Evolutionary conservation across 2,113 vertebrate genomes (phyloP), one percentile per base, ranked within the genome.

Genomic region (Podilymbus podiceps): DNA sequence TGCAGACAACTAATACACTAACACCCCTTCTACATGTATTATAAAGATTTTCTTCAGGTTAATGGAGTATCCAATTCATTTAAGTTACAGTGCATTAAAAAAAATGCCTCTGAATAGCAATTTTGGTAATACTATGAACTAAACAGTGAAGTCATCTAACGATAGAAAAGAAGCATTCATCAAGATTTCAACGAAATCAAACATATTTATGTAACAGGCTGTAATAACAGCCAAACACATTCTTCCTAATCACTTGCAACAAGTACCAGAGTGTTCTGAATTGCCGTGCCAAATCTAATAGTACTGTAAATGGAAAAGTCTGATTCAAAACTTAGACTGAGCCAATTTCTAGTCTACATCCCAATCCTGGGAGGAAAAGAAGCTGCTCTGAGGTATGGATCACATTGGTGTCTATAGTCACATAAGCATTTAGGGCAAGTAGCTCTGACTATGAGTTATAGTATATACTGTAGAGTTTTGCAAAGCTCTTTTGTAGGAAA

Each of bases 401-500:
- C 87, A 67, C 52, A 52, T 95, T 94, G 93, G 55, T 90, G 82
- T 95, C 96, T 95, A 64, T 85, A 96, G 95, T 89, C 84, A 44
- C 94, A 91, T 84, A 95, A 94, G 72, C 6, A 17, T 89, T 90
- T 84, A 88, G 88, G 90, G 89, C 96, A 95, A 96, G 93, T 66
- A 92, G 80, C 77, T 93, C 90, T 93, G 88, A 92, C 95, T 89
- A 71, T 82, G 96, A 95, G 90, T 95, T 96, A 86, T 69, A 94
- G 95, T 96, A 93, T 75, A 44, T 63, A 50, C 95, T 91, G 85
- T 58, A 89, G 88, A 85, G 92, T 97, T 97, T 96, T 97, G 96
- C 96, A 97, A 71, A 93, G 91, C 66, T 91, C 64, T 88, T 97
- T 90, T 96, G 93, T 85, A 90, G 97, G 96, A 95, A 97, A 98